Percentiles rank a stretch among this genome's conserved stretches.
phyloP scores from a whole-genome alignment of 2,113 vertebrate genomes.

The Aegotheles bennettii region DNA sequence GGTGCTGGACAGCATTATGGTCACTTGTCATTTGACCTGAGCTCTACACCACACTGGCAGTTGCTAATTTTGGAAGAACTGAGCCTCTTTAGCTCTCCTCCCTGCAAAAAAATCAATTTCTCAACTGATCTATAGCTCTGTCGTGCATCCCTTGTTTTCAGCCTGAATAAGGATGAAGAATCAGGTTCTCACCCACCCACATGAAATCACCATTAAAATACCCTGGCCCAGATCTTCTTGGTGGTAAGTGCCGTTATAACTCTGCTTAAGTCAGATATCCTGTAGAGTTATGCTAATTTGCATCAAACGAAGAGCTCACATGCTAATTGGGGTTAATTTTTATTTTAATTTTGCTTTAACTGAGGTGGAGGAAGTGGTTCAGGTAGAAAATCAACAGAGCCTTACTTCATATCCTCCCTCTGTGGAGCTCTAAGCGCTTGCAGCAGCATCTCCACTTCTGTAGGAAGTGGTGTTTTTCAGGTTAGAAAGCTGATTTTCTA shows the following conservation, averaged over 20 bases:
- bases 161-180: neutral
- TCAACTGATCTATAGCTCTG: neutral
- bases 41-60: neutral
- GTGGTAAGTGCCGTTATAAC: neutral
- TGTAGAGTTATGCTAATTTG: neutral
- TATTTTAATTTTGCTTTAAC: neutral
- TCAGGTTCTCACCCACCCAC: neutral
- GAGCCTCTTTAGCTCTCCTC: neutral
- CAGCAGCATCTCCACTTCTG: constrained; percentile 1
- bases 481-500: neutral
- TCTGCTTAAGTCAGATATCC: neutral
- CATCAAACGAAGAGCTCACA: neutral
- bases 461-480: neutral
- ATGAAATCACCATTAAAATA: neutral
- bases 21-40: neutral
- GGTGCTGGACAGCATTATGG: neutral
- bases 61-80: constrained; percentile 28
- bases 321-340: neutral
- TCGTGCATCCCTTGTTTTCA: neutral
- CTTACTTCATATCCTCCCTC: constrained; percentile 3
- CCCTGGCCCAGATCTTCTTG: neutral
- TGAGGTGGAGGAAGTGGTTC: neutral
- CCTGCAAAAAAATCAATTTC: neutral
- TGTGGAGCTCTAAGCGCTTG: neutral
- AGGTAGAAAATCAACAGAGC: constrained; percentile 6